A percentile compares a stretch with the other conserved stretches of the same genome.
Evolutionary conservation across 2,888 invertebrate genomes (phyloP).

Genomic region (Pharmacophagus antenor): DNA sequence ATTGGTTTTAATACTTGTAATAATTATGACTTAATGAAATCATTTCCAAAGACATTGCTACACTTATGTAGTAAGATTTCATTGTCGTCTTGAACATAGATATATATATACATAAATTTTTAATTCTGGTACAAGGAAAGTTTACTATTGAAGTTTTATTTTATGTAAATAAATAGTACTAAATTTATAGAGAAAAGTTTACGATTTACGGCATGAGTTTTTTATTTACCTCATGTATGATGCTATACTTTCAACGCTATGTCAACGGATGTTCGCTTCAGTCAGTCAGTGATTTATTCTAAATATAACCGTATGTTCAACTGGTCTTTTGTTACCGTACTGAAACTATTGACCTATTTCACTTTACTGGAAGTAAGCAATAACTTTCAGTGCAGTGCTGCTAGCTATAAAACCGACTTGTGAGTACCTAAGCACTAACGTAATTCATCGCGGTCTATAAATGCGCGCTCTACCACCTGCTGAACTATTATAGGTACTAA

Average conservation of each 20-base stretch:
- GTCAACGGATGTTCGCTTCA: conserved; percentile 37
- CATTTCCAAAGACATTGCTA: no score
- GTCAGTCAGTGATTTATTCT: conserved; percentile 56
- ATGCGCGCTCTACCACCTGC: conserved; percentile 16
- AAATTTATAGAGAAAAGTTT: no score
- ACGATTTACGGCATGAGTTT: no score
- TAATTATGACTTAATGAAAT: no score
- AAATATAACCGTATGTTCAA: conserved; percentile 69
- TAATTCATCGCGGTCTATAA: conserved; percentile 30
- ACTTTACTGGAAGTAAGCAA: conserved; percentile 78
- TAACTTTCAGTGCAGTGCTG: conserved; percentile 76
- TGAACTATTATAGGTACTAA: conserved; percentile 27
- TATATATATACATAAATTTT: no score
- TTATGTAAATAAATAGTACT: no score
- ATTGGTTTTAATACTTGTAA: no score
- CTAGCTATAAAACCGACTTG: conserved; percentile 65
- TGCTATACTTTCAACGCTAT: conserved; percentile 28
- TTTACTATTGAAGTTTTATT: neutral
- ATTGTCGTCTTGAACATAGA: no score
- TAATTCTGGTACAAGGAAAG: neutral
- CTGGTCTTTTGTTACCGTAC: conserved; percentile 77
- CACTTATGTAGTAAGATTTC: no score
- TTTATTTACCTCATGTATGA: no score
- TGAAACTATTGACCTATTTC: conserved; percentile 81
- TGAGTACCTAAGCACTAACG: conserved; percentile 53